Percentiles rank a stretch among this genome's conserved stretches.
These are phyloP conservation scores for Melipona quadrifasciata DNA, from an alignment of 1,140 invertebrate species.

Conservation along the genomic window DNA sequence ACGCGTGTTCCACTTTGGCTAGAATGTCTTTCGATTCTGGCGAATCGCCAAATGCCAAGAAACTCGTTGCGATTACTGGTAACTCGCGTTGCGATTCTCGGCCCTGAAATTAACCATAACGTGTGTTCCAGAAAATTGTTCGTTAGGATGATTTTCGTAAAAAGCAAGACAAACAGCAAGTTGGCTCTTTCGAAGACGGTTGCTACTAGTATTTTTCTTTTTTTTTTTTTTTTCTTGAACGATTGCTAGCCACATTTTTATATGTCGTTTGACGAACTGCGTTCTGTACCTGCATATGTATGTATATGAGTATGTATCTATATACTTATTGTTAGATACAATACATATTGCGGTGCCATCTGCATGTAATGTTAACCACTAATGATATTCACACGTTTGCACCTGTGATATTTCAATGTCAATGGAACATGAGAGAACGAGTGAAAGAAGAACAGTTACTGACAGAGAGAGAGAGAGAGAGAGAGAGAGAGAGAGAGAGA, in stretches of 20 bases:
- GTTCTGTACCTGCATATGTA: no score
- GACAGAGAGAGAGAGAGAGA: no score
- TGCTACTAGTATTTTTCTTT: background rate
- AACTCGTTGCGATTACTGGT: background rate
- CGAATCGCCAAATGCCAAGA: background rate
- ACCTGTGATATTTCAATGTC: background rate
- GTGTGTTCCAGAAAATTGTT: background rate
- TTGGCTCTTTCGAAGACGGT: background rate
- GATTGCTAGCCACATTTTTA: no score
- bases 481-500: background rate
- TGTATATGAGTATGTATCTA: no score
- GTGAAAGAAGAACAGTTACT: background rate
- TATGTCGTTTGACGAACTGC: no score
- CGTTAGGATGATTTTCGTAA: background rate
- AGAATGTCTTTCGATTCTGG: background rate
- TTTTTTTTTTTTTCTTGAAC: background rate
- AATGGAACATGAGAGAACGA: background rate
- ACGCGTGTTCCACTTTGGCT: background rate
- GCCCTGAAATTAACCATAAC: background rate
- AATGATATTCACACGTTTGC: background rate
- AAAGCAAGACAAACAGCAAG: no score
- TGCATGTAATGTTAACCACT: background rate
- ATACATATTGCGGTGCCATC: background rate
- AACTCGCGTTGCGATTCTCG: background rate
- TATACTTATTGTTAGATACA: no score